Evolutionary conservation across 2,888 invertebrate genomes (phyloP), one percentile per base, ranked within the genome.

Genomic region (Elegia similella): DNA sequence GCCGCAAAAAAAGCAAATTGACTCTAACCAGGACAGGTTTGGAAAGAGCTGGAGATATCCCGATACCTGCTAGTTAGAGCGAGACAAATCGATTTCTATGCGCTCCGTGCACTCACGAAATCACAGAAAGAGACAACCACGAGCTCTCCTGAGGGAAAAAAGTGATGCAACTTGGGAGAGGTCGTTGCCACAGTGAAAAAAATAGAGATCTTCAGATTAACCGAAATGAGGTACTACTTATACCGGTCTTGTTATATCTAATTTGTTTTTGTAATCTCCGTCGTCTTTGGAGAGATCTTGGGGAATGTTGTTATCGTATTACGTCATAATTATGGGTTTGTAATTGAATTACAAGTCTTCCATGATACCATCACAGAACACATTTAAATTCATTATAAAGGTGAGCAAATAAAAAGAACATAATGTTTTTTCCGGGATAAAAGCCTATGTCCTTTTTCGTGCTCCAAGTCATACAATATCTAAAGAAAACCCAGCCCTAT

Each of bases 41-140:
- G 63, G 77, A 64, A 66, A 58, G 55, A 69, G 74, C 81, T 70
- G 67, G 86, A 75, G 84, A 84, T 59, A 63, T 72, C 67, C 62
- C 75, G 70, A 72, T 65, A 80, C 79, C 74, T 60, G 72, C 72
- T 72, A 74, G 87, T 75, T 79, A 69, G 77, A 80, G 84, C 80
- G 88, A 83, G 88, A 88, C 83, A 79, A 84, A 84, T 85, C 78
- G 83, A 86, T 82, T 83, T 75, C 72, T 77, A 65, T 38, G 65
- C 71, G 72, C 67, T 73, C 78, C 72, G 75, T 77, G 76, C 80
- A 77, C 76, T 76, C 75, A 77, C 76, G 69, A 80, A 83, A 82
- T 76, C 74, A 69, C 62, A 71, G 73, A 81, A 66, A 66, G 80
- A 77, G 87, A 87, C 67, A 64, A 23, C 73, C 68, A 62, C 62